Evolutionary conservation across 2,888 invertebrate genomes (phyloP).

Genomic region (Perdita meconis): DNA sequence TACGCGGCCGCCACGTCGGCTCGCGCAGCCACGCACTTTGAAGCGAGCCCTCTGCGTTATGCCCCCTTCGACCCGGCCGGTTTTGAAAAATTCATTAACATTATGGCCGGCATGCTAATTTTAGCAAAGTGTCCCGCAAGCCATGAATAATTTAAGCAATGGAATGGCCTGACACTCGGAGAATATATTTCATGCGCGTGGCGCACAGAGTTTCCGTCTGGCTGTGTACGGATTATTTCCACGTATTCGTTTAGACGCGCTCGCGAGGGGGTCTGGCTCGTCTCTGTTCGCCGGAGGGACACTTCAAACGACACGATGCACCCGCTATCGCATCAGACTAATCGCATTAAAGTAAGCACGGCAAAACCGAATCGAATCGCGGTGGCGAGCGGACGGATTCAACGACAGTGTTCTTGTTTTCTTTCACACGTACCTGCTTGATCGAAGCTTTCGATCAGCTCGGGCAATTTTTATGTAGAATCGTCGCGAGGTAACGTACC

Average conservation of each 20-base stretch:
- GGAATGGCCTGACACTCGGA: constrained; percentile 64
- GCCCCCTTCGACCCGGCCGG: constrained; percentile 9
- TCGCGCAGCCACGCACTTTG: constrained; percentile 49
- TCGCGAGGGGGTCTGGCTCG: constrained; percentile 14
- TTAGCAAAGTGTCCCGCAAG: constrained; percentile 69
- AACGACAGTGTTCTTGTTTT: neutral
- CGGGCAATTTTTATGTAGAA: neutral
- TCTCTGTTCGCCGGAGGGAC: constrained; percentile 20
- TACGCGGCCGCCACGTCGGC: constrained; percentile 46
- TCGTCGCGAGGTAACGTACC: neutral
- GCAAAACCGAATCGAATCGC: constrained; percentile 15
- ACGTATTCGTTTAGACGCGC: constrained; percentile 43
- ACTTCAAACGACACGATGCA: constrained; percentile 25
- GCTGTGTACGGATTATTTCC: constrained; percentile 45
- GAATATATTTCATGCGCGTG: constrained; percentile 63
- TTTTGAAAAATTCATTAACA: constrained; percentile 73
- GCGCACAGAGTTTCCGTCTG: constrained; percentile 38
- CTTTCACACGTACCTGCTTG: neutral
- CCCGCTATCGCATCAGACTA: constrained; percentile 21
- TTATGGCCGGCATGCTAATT: constrained; percentile 72
- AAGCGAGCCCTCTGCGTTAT: constrained; percentile 9
- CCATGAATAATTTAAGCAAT: constrained; percentile 71
- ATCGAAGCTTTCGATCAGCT: no score
- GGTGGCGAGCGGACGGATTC: neutral
- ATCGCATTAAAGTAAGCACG: constrained; percentile 23